These are phyloP conservation scores for Brevipalpus yothersi DNA, from an alignment of 1,140 invertebrate genomes.

Conservation along the genomic window DNA sequence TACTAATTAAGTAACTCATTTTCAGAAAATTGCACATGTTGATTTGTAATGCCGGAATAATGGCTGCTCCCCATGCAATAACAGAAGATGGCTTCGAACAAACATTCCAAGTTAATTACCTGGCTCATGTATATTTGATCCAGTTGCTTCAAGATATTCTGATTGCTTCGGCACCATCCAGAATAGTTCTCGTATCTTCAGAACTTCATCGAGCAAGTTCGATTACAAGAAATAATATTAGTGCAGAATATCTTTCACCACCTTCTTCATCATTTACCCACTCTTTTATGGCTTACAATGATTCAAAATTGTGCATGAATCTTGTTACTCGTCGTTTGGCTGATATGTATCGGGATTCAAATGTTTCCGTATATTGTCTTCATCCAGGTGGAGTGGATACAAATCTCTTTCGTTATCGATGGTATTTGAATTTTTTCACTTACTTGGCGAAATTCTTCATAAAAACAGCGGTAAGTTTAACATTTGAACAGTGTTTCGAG, in stretches of 20 bases:
- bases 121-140: slow-evolving; percentile 57
- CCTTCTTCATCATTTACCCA: slow-evolving; percentile 34
- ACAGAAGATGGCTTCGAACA: slow-evolving; percentile 67
- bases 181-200: slow-evolving; percentile 64
- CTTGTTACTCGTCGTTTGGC: slow-evolving; percentile 52
- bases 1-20: too few species aligned
- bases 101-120: slow-evolving; percentile 54
- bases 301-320: slow-evolving; percentile 70
- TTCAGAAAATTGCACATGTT: slow-evolving; percentile 52
- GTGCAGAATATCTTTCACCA: slow-evolving; percentile 29
- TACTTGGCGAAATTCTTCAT: slow-evolving; percentile 65
- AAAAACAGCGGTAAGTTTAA: slow-evolving; percentile 51
- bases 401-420: slow-evolving; percentile 46
- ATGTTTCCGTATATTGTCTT: slow-evolving; percentile 48
- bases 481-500: too few species aligned
- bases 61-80: slow-evolving; percentile 46
- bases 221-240: slow-evolving; percentile 29
- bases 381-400: slow-evolving; percentile 62
- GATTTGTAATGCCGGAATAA: slow-evolving; percentile 74
- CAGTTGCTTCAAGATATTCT: slow-evolving; percentile 36
- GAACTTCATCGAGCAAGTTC: slow-evolving; percentile 62
- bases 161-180: slow-evolving; percentile 42
- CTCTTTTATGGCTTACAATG: slow-evolving; percentile 61
- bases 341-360: slow-evolving; percentile 36
- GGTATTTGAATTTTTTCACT: slow-evolving; percentile 55